Base-by-base conservation (phyloP, 1,140 invertebrate genomes). In the Ptiloglossa arizonensis region DNA sequence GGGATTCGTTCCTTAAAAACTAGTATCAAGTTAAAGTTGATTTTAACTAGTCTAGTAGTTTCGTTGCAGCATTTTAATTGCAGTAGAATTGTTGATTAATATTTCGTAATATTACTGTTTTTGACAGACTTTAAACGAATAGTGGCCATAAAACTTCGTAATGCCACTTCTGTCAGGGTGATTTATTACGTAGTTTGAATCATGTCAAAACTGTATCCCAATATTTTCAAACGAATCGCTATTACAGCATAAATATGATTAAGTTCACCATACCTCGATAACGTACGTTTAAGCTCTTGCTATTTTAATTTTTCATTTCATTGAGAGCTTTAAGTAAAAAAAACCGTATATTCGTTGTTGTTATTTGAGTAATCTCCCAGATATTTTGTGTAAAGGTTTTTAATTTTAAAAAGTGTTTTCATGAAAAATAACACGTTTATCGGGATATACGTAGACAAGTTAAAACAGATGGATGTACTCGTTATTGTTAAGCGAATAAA, bases 151-250 rank as follows among this genome's bases (percentile, higher is more conserved):
- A 46, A 71, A 71, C 59, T 71, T 9, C 41, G 19, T 46, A 70
- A 70, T 6, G 15, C 13, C 27, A 1, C 38, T 27, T 15, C 17
- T 27, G n/a, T 27, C 9, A 15, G 0, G 27, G 8, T 71, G 27
- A 60, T 71, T 59, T 71, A 60, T 60, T 46, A 35, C 54, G n/a
- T 17, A 35, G 11, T 13, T 1, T 2, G 64, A 15, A 17, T 5
- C 64, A 54, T 22, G 17, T 48, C 38, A 13, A 29, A 2, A 15
- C 19, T 19, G 35, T 2, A 13, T 5, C 27, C n/a, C n/a, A 60
- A 41, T 59, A 60, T 32, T 71, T 60, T 5, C 27, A 54, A 27
- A 5, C 68, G 19, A 70, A 70, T 59, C n/a, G n/a, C n/a, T 70
- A 70, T 59, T 59, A 19, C 68, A 11, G 13, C 1, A 27, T 46